Evolutionary conservation across 1,140 invertebrate genomes (phyloP), one percentile per base, ranked within the genome.

Genomic region (Drosophila kohkoa): DNA sequence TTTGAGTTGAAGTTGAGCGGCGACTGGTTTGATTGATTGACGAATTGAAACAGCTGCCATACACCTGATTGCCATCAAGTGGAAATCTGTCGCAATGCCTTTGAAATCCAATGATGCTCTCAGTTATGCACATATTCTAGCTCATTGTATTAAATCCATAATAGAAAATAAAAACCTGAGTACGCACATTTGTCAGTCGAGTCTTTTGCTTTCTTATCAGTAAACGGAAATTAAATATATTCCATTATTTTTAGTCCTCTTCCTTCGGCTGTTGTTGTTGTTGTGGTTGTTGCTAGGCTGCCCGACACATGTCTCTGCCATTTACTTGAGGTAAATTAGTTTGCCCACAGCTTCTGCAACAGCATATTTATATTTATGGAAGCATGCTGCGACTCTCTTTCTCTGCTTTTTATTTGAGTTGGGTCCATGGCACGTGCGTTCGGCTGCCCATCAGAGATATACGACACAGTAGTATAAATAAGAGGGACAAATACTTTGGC

Each of bases 211-310:
- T 7, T 64, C 52, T 59, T 52, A 57, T 63, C n/a, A 46, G 32
- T 20, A 43, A 88, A 70, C 82, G 82, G 79, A 87, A 87, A 87
- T 87, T 87, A 86, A 86, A 86, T 86, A 72, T 87, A 70, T 79
- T 49, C 52, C 82, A 74, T 87, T 87, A 82, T 77, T 65, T 67
- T 60, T 28, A 55, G 28, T 3, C 20, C 16, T 3, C 38, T 13
- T 28, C 35, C 32, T 16, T 32, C 32, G 32, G 0, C 32, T 32
- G 32, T 32, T 28, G 45, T 8, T 35, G 52, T 58, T 41, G 35
- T 38, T 3, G 32, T 32, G 20, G 45, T 8, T 35, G 52, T 58
- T 41, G 35, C 45, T 3, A 46, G 57, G 51, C 25, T 32, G 63
- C n/a, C 52, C 52, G 45, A 86, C 82, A 82, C 79, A 87, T 86